These are phyloP conservation scores for Cygnus olor DNA, from an alignment of 2,797 vertebrate species.

Conservation along the genomic window DNA sequence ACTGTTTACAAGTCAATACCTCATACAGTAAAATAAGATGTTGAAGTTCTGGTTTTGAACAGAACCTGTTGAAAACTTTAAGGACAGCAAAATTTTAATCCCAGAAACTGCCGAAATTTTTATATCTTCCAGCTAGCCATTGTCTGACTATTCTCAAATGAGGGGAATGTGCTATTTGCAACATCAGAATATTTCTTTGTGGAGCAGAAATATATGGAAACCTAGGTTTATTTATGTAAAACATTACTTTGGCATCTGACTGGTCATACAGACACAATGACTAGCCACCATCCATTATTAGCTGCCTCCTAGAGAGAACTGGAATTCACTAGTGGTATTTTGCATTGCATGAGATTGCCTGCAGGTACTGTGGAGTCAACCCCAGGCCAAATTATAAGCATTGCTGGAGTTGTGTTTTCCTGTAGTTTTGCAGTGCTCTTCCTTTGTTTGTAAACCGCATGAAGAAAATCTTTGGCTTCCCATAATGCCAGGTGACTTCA, in stretches of 20 bases:
- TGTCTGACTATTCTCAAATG: not conserved
- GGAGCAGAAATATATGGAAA: not conserved
- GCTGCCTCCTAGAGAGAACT: not conserved
- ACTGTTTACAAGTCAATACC: not conserved
- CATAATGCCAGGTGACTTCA: slow-evolving; percentile 14
- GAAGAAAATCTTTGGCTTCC: slow-evolving; percentile 51
- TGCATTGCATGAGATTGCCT: not conserved
- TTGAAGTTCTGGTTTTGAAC: not conserved
- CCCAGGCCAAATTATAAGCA: not conserved
- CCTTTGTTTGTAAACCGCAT: slow-evolving; percentile 40
- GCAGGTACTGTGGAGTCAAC: slow-evolving; percentile 3
- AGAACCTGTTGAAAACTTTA: not conserved
- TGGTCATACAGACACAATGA: not conserved
- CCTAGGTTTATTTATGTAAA: not conserved
- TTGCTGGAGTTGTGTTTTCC: not conserved
- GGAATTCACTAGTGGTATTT: not conserved
- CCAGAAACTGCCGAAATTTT: fast-evolving
- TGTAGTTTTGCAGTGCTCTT: not conserved
- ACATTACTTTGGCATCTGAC: not conserved
- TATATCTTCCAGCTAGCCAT: not conserved
- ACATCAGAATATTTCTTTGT: not conserved
- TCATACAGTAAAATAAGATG: fast-evolving
- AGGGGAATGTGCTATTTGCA: fast-evolving
- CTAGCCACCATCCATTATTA: not conserved
- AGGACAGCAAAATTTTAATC: not conserved